Percentiles rank a stretch among this genome's conserved stretches.
Evolutionary conservation across 2,113 vertebrate species (phyloP).

Genomic region (Gyps fulvus): DNA sequence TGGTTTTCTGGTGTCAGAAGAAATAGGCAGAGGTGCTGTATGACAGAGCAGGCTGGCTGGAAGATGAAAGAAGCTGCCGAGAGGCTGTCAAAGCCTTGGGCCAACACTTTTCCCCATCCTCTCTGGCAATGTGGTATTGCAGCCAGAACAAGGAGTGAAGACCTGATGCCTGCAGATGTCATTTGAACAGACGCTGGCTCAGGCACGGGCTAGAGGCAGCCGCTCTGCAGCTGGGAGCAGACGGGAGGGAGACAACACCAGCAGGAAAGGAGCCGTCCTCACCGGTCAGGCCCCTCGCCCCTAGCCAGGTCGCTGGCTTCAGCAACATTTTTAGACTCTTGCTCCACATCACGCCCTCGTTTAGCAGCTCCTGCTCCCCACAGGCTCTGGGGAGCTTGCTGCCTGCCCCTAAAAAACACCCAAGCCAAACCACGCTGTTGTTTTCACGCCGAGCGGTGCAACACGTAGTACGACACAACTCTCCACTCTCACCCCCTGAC

Average conservation of each 20-base stretch:
- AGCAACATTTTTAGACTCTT: background rate
- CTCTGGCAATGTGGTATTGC: background rate
- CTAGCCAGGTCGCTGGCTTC: background rate
- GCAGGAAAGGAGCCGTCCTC: background rate
- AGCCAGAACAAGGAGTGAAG: background rate
- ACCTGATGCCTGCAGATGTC: background rate
- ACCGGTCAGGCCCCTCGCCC: background rate
- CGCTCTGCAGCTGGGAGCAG: background rate
- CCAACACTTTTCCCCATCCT: background rate
- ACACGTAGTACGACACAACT: rapidly evolving
- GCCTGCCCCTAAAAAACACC: background rate
- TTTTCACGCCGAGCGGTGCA: rapidly evolving
- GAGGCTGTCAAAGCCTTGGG: background rate
- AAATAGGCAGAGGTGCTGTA: background rate
- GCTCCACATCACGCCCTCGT: background rate
- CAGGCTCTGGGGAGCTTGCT: background rate
- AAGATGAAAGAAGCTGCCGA: background rate
- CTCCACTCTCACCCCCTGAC: rapidly evolving
- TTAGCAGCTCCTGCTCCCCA: background rate
- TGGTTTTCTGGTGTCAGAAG: background rate
- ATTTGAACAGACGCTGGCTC: background rate
- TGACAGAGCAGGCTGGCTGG: background rate
- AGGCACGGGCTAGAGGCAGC: background rate
- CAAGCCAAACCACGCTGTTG: background rate
- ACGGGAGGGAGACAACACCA: background rate